These are phyloP conservation scores for Platycheirus rosarum DNA, from an alignment of 2,888 invertebrate genomes.

Conservation along the genomic window DNA sequence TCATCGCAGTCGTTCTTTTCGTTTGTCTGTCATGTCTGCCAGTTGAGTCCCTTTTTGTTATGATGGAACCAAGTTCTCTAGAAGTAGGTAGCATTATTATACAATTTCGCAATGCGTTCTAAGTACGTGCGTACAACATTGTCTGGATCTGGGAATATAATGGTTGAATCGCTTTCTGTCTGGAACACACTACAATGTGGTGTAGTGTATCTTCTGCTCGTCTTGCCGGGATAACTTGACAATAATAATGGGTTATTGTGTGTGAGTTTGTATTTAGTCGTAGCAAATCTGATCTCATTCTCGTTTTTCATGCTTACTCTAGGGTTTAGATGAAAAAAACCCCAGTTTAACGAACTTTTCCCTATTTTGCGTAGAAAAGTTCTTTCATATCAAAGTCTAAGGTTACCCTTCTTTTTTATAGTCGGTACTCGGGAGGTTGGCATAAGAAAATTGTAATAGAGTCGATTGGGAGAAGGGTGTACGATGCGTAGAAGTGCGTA, in stretches of 20 bases:
- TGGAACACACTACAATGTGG: slow-evolving; percentile 14
- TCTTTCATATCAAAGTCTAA: slow-evolving; percentile 3
- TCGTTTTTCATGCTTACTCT: slow-evolving; percentile 45
- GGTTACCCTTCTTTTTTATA: too few species aligned
- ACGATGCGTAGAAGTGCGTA: slow-evolving; percentile 28
- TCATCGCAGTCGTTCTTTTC: slow-evolving; percentile 5
- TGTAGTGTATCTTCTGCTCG: slow-evolving; percentile 16
- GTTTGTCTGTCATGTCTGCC: slow-evolving; percentile 42
- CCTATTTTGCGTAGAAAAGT: slow-evolving; percentile 21
- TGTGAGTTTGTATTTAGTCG: slow-evolving; percentile 2
- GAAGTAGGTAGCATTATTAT: slow-evolving; percentile 32
- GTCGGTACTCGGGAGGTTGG: too few species aligned
- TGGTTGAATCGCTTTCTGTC: slow-evolving; percentile 46
- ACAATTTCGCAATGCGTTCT: slow-evolving; percentile 57
- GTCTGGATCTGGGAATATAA: slow-evolving; percentile 45
- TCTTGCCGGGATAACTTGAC: slow-evolving; percentile 28
- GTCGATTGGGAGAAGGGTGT: background rate
- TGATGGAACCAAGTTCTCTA: background rate
- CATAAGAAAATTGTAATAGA: background rate
- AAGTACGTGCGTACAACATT: slow-evolving; percentile 59
- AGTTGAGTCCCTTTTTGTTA: slow-evolving; percentile 32
- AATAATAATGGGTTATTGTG: slow-evolving; percentile 32
- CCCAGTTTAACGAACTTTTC: slow-evolving; percentile 69
- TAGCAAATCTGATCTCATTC: slow-evolving; percentile 58
- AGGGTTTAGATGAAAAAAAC: slow-evolving; percentile 37